Conservation (phyloP, 2,797 vertebrate genomes). For the Saxicola maurus region DNA sequence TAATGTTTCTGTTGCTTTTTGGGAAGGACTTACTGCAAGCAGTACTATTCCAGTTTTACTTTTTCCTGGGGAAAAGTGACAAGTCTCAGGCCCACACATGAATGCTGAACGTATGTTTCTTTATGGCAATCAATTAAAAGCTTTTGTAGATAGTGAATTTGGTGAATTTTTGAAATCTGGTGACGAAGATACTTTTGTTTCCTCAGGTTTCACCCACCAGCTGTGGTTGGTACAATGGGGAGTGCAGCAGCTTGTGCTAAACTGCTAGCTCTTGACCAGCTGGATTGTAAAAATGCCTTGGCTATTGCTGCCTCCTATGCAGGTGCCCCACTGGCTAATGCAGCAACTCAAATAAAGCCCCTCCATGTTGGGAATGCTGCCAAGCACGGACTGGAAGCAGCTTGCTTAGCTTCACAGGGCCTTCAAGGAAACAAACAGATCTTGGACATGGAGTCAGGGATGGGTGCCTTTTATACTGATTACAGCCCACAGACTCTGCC, state of each 20-base stretch:
- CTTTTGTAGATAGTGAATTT: neutral
- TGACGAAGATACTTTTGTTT: neutral
- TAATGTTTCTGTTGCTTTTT: neutral
- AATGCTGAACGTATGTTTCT: neutral
- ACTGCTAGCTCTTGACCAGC: slow-evolving; percentile 77
- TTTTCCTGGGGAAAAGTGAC: neutral
- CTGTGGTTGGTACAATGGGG: slow-evolving; percentile 90
- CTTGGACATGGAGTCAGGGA: slow-evolving; percentile 80
- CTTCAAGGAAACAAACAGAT: slow-evolving; percentile 85
- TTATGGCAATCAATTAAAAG: neutral
- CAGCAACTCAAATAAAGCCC: slow-evolving; percentile 91
- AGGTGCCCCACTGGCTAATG: slow-evolving; percentile 89
- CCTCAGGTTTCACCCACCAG: slow-evolving; percentile 89
- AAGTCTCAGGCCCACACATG: accelerated
- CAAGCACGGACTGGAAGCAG: slow-evolving; percentile 84
- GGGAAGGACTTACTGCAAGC: neutral
- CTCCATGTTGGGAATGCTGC: slow-evolving; percentile 88
- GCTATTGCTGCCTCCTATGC: slow-evolving; percentile 89
- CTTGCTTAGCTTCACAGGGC: slow-evolving; percentile 80
- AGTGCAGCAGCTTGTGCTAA: slow-evolving; percentile 88
- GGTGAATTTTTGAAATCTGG: neutral
- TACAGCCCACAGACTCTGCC: slow-evolving; percentile 77
- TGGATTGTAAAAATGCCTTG: slow-evolving; percentile 80
- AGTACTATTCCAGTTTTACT: neutral
- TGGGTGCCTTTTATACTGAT: slow-evolving; percentile 88